These are phyloP conservation scores for Arctopsyche grandis DNA, from an alignment of 1,140 invertebrate species.

Conservation along the genomic window DNA sequence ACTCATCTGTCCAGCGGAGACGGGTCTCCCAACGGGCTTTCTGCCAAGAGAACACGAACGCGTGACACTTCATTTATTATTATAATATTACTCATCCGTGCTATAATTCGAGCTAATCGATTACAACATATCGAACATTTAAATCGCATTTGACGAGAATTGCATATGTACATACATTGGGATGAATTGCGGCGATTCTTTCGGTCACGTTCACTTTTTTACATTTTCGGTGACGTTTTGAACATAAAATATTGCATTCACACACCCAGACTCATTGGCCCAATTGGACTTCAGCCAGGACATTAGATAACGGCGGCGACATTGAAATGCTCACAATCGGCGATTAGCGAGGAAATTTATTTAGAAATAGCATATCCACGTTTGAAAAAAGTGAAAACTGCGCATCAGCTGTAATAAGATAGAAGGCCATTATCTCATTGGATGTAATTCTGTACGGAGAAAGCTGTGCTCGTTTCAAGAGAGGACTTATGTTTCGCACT, in stretches of 20 bases:
- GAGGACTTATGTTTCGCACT: too few species aligned
- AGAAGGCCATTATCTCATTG: too few species aligned
- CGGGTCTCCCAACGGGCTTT: slow-evolving; percentile 8
- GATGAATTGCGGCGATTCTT: neutral
- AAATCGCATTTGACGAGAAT: too few species aligned
- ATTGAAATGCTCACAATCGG: slow-evolving; percentile 47
- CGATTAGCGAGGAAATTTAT: neutral
- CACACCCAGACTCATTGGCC: slow-evolving; percentile 46
- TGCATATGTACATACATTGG: too few species aligned
- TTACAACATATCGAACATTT: too few species aligned
- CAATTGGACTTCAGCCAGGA: slow-evolving; percentile 49
- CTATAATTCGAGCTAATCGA: neutral
- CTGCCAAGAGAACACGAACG: neutral
- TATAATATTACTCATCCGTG: slow-evolving; percentile 10
- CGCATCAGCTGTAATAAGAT: too few species aligned
- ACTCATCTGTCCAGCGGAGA: neutral
- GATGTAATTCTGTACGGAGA: too few species aligned
- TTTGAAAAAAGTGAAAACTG: too few species aligned
- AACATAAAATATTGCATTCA: slow-evolving; percentile 45
- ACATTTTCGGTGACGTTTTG: neutral
- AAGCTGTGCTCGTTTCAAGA: too few species aligned
- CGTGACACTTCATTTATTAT: slow-evolving; percentile 5
- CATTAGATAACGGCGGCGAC: slow-evolving; percentile 48
- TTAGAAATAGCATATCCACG: too few species aligned
- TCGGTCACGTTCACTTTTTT: neutral